Evolutionary conservation across 1,140 invertebrate species (phyloP).

Genomic region (Trachymyrmex septentrionalis): DNA sequence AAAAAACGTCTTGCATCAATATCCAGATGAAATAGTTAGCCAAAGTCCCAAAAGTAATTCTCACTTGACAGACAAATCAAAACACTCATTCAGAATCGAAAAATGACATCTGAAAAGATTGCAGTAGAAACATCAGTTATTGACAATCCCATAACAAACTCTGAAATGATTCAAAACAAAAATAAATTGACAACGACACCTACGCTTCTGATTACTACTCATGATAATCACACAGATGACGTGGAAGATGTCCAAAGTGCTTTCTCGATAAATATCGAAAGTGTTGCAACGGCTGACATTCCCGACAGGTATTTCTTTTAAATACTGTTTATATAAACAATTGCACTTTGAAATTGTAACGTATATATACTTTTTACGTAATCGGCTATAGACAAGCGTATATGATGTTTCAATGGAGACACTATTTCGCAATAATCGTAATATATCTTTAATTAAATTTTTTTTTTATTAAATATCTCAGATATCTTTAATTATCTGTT

Average conservation of each 20-base stretch:
- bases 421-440: not conserved
- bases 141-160: not conserved
- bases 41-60: conserved; percentile 48
- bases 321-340: not conserved
- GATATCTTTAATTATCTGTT: not conserved
- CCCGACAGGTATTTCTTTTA: conserved; percentile 46
- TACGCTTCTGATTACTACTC: conserved; percentile 1
- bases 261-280: conserved; percentile 2
- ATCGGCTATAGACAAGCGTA: not conserved
- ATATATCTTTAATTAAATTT: not conserved
- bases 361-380: not conserved
- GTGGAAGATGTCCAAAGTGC: not conserved
- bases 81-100: not conserved
- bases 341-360: not conserved
- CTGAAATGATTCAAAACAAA: not conserved
- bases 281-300: not conserved
- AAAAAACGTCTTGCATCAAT: conserved; percentile 87
- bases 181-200: conserved; percentile 8
- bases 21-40: conserved; percentile 80
- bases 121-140: not conserved
- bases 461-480: not conserved
- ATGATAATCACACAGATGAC: conserved; percentile 10
- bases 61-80: not conserved
- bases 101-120: not conserved
- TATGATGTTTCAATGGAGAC: not conserved